Evolutionary conservation across 2,888 invertebrate genomes (phyloP).

Genomic region (Sarcophaga caerulescens): DNA sequence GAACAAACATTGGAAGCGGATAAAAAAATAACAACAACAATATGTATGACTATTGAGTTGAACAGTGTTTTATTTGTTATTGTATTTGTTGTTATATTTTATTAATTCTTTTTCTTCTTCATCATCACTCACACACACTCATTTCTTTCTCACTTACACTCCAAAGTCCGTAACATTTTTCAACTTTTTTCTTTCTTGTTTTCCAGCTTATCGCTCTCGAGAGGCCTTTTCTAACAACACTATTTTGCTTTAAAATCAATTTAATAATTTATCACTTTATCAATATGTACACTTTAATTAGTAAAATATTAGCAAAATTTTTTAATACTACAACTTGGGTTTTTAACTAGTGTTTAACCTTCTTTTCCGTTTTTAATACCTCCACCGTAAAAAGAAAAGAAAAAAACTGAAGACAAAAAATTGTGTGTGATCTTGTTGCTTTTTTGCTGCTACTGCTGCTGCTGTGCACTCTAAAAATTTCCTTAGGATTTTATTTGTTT

Average conservation of each 20-base stretch:
- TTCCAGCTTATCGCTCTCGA: conserved; percentile 4
- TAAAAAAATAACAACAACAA: conserved; percentile 26
- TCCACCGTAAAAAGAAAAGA: conserved; percentile 47
- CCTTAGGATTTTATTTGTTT: background rate
- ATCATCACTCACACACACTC: conserved; percentile 50
- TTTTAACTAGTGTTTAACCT: conserved; percentile 53
- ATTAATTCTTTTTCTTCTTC: conserved; percentile 47
- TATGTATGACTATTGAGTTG: conserved; percentile 18
- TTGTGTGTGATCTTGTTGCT: conserved; percentile 59
- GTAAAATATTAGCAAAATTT: background rate
- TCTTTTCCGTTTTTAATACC: conserved; percentile 51
- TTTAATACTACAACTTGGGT: conserved; percentile 28
- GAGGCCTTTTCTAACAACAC: background rate
- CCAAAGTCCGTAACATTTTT: conserved; percentile 65
- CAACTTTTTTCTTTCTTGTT: conserved; percentile 5
- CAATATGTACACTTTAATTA: background rate
- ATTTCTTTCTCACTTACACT: conserved; percentile 33
- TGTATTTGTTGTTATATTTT: conserved; percentile 42
- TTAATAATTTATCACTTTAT: conserved; percentile 6
- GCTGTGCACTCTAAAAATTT: conserved; percentile 51
- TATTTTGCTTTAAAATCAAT: background rate
- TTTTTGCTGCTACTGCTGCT: conserved; percentile 47
- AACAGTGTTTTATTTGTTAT: conserved; percentile 36
- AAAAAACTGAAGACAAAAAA: conserved; percentile 49
- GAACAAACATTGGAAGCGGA: conserved; percentile 30